Conservation (phyloP, 1,140 invertebrate species). For the Apis laboriosa region DNA sequence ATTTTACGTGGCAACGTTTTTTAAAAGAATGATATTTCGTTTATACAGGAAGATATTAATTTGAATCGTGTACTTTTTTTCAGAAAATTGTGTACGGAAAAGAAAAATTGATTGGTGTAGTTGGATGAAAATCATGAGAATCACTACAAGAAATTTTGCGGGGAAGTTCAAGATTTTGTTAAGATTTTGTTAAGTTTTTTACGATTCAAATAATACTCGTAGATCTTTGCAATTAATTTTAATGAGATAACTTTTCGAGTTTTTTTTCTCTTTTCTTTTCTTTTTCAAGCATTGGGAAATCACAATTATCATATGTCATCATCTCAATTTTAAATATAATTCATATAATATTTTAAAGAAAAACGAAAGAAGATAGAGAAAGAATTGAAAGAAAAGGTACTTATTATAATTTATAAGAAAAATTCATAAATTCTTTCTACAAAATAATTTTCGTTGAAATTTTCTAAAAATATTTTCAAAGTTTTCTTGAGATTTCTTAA, state of each 20-base stretch:
- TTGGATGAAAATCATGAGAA: neutral
- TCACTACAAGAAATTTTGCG: neutral
- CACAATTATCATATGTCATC: neutral
- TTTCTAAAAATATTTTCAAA: no score
- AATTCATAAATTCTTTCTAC: no score
- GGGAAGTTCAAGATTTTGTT: conserved; percentile 1
- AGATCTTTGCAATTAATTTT: conserved; percentile 29
- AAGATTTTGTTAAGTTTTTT: neutral
- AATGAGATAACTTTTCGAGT: conserved; percentile 34
- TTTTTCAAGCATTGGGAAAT: neutral
- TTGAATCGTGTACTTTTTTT: neutral
- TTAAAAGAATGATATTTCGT: neutral
- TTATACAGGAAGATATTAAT: neutral
- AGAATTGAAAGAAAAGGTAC: no score
- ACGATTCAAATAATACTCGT: neutral
- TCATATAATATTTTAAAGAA: neutral
- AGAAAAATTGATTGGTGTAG: neutral
- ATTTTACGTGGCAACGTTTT: neutral
- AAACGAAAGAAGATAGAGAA: neutral
- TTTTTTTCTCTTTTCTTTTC: neutral
- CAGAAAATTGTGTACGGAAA: neutral
- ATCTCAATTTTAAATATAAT: neutral
- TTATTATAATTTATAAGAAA: no score
- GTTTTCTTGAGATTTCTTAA: no score
- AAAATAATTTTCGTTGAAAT: no score